phyloP scores from a whole-genome alignment of 1,140 invertebrate genomes.

The Vanessa atalanta region DNA sequence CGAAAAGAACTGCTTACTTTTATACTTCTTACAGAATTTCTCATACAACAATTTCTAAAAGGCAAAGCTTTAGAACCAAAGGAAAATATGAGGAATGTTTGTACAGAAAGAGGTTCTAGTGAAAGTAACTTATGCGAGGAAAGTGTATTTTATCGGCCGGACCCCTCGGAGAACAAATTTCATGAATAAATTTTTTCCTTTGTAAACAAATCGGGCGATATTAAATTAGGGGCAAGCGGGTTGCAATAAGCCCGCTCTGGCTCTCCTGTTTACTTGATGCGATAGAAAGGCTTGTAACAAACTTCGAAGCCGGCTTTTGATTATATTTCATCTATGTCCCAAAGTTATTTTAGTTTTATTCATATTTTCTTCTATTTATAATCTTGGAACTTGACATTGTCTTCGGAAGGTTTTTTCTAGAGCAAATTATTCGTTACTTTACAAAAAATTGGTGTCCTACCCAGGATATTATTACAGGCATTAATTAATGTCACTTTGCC shows the following conservation, averaged over 20 bases:
- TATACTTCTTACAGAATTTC: not conserved
- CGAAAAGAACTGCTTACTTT: not conserved
- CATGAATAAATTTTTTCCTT: constrained; percentile 74
- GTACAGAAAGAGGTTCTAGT: not conserved
- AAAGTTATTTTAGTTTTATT: not conserved
- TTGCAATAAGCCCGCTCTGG: constrained; percentile 9
- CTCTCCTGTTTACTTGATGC: constrained; percentile 19
- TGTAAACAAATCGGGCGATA: constrained; percentile 70
- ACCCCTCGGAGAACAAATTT: constrained; percentile 64
- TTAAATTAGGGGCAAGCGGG: constrained; percentile 25
- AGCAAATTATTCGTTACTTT: no score
- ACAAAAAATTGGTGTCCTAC: no score
- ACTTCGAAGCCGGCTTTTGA: not conserved
- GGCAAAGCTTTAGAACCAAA: not conserved
- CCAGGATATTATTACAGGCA: no score
- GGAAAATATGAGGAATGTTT: constrained; percentile 9
- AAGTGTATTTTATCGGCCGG: constrained; percentile 18
- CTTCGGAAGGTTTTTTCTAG: no score
- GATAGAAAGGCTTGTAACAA: constrained; percentile 5
- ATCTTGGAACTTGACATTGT: no score
- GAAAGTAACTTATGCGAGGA: constrained; percentile 10
- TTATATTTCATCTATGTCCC: constrained; percentile 10
- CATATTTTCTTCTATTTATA: not conserved
- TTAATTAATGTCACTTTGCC: no score
- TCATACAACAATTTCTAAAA: not conserved